phyloP scores from a whole-genome alignment of 2,888 invertebrate genomes.

The Cryptus viduatorius region DNA sequence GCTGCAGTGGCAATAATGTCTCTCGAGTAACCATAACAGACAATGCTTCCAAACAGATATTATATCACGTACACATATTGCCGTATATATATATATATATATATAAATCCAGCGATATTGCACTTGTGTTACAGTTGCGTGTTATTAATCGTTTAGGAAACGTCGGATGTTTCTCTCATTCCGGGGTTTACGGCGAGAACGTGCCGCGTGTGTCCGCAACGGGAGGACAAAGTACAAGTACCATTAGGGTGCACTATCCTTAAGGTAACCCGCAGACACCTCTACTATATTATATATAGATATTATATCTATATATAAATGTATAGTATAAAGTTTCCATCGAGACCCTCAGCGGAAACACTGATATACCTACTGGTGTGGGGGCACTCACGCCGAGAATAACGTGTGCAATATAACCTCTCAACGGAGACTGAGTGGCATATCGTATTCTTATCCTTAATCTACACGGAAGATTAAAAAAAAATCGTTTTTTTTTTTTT shows the following conservation, averaged over 20 bases:
- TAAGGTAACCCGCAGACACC: not conserved
- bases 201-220: constrained; percentile 17
- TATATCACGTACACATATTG: not conserved
- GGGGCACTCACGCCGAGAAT: not conserved
- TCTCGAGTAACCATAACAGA: not conserved
- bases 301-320: not conserved
- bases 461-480: not conserved
- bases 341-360: not conserved
- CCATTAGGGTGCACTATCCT: constrained; percentile 5
- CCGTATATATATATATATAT: not conserved
- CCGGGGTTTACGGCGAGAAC: constrained; percentile 19
- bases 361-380: not conserved
- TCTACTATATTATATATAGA: not conserved
- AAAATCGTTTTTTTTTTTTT: not conserved
- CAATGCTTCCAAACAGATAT: not conserved
- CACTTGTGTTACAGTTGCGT: constrained; percentile 27
- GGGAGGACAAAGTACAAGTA: constrained; percentile 27
- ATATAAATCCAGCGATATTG: constrained; percentile 7
- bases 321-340: not conserved
- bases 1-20: not conserved
- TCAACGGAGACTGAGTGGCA: not conserved
- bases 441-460: not conserved
- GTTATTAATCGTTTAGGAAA: constrained; percentile 44
- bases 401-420: not conserved
- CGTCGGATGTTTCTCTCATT: constrained; percentile 30